These are phyloP conservation scores for Chrysolina americana DNA, from an alignment of 2,888 invertebrate genomes.

Conservation along the genomic window DNA sequence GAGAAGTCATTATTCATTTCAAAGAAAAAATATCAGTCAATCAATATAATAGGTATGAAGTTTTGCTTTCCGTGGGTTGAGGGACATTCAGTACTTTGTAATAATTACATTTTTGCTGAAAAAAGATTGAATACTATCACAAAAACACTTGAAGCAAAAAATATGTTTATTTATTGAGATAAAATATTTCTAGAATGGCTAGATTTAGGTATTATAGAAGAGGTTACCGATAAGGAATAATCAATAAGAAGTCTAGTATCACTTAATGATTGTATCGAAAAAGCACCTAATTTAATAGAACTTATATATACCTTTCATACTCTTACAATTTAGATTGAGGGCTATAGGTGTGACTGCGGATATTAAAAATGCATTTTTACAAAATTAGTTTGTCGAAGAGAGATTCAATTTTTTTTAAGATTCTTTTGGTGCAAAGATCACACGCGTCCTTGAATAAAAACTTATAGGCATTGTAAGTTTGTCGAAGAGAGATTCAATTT, in stretches of 20 bases:
- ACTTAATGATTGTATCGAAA: slow-evolving; percentile 37
- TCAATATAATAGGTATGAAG: not conserved
- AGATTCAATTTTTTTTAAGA: slow-evolving; percentile 27
- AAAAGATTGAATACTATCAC: not conserved
- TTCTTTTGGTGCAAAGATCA: slow-evolving; percentile 30
- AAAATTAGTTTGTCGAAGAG: slow-evolving; percentile 33
- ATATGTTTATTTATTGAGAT: not conserved
- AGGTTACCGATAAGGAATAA: slow-evolving; percentile 37
- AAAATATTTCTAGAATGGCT: not conserved
- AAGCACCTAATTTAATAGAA: slow-evolving; percentile 17
- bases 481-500: slow-evolving; percentile 28
- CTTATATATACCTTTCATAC: slow-evolving; percentile 37
- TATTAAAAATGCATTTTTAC: slow-evolving; percentile 44
- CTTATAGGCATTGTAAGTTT: slow-evolving; percentile 8
- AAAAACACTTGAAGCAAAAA: not conserved
- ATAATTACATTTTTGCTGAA: not conserved
- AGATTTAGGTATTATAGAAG: not conserved
- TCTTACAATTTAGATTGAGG: slow-evolving; percentile 37
- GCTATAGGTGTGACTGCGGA: slow-evolving; percentile 45
- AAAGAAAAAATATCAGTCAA: not conserved
- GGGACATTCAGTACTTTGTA: not conserved
- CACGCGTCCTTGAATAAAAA: slow-evolving; percentile 11
- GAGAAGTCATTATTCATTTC: not conserved
- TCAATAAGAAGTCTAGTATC: slow-evolving; percentile 23
- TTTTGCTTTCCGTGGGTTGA: not conserved